These are phyloP conservation scores for Dilophus febrilis DNA, from an alignment of 2,888 invertebrate genomes.

Conservation along the genomic window DNA sequence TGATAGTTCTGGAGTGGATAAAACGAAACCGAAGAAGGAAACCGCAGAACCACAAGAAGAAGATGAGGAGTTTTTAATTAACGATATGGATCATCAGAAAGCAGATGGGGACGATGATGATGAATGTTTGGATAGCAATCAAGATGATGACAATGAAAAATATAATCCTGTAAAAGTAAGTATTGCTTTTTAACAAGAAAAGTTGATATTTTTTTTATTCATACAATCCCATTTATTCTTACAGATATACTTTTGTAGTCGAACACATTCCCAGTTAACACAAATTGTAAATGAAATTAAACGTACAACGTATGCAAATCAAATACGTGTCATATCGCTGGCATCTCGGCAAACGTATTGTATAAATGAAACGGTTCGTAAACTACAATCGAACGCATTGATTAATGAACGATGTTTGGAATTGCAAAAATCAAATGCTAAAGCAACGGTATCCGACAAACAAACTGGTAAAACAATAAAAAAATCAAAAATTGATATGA, in stretches of 20 bases:
- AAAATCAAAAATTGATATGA: conserved; percentile 34
- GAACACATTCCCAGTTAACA: conserved; percentile 91
- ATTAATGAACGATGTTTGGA: conserved; percentile 87
- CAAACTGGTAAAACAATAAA: conserved; percentile 40
- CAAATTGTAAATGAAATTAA: conserved; percentile 90
- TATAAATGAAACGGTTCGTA: conserved; percentile 63
- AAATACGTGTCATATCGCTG: conserved; percentile 58
- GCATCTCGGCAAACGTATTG: conserved; percentile 89
- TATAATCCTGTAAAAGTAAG: too few species aligned
- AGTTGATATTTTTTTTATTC: too few species aligned
- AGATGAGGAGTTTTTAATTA: conserved; percentile 17
- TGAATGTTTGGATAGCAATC: conserved; percentile 8
- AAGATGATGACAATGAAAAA: too few species aligned
- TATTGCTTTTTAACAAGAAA: too few species aligned
- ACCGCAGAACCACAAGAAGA: conserved; percentile 1
- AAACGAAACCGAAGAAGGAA: too few species aligned
- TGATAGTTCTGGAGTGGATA: too few species aligned
- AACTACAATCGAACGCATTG: conserved; percentile 52
- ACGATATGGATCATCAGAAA: too few species aligned
- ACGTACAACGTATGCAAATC: conserved; percentile 54
- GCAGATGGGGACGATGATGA: conserved; percentile 16
- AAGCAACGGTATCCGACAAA: conserved; percentile 35
- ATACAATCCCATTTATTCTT: too few species aligned
- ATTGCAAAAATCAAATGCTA: conserved; percentile 45
- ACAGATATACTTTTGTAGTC: conserved; percentile 82